phyloP scores from a whole-genome alignment of 2,113 vertebrate species.

The Butorides virescens region DNA sequence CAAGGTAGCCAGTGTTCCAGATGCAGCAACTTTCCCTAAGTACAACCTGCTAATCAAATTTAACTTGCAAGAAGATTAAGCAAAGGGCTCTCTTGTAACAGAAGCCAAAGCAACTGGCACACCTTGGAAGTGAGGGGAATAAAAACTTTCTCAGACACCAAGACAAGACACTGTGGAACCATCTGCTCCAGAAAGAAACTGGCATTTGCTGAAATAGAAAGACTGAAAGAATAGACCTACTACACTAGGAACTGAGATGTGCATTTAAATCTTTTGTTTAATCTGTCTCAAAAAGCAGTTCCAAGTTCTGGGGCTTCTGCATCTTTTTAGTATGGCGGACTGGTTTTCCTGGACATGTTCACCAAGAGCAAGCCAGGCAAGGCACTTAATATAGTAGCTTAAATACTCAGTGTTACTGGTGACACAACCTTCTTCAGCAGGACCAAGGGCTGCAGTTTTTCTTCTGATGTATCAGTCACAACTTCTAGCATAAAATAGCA shows the following conservation, averaged over 20 bases:
- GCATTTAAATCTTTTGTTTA: not conserved
- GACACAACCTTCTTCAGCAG: not conserved
- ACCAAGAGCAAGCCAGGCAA: not conserved
- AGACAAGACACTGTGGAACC: not conserved
- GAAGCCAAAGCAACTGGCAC: not conserved
- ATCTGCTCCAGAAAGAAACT: not conserved
- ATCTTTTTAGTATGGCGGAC: not conserved
- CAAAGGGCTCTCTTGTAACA: not conserved
- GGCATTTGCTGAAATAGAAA: not conserved
- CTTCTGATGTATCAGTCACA: not conserved
- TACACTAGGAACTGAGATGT: not conserved
- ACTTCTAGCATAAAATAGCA: not conserved
- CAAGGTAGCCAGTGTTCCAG: not conserved
- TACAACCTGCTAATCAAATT: not conserved
- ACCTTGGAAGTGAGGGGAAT: not conserved
- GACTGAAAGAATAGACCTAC: not conserved
- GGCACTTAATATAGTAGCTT: not conserved
- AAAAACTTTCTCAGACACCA: not conserved
- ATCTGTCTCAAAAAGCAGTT: not conserved
- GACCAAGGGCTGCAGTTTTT: not conserved
- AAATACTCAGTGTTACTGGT: not conserved
- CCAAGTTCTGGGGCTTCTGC: not conserved
- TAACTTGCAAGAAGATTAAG: not conserved
- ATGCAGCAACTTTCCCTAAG: fast-evolving
- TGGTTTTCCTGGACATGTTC: not conserved